Evolutionary conservation across 2,888 invertebrate genomes (phyloP).

Genomic region (Epinotia nisella): DNA sequence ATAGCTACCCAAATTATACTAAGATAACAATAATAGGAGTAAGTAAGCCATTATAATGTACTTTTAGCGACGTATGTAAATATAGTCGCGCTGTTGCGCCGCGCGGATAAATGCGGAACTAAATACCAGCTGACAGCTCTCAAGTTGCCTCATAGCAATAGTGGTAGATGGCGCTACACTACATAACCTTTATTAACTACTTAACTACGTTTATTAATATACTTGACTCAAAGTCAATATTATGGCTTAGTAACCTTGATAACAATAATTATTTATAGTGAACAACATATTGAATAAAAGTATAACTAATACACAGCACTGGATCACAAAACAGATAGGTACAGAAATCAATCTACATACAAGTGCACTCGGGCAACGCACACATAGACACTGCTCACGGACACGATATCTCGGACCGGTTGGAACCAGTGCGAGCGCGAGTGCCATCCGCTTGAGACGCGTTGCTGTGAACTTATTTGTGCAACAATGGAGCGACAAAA

Average conservation of each 20-base stretch:
- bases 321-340: too few species aligned
- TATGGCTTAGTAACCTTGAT: constrained; percentile 1
- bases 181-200: too few species aligned
- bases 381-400: too few species aligned
- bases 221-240: neutral
- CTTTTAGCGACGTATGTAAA: neutral
- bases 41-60: constrained; percentile 1
- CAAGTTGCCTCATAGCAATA: neutral
- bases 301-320: neutral
- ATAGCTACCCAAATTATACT: constrained; percentile 10
- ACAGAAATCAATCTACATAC: too few species aligned
- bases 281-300: neutral
- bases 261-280: constrained; percentile 6
- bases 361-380: too few species aligned
- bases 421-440: too few species aligned
- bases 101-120: neutral
- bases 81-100: neutral
- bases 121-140: neutral
- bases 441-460: too few species aligned
- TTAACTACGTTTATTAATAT: neutral
- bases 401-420: too few species aligned
- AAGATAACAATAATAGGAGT: neutral
- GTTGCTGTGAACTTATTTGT: too few species aligned
- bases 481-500: too few species aligned
- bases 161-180: neutral